These are phyloP conservation scores for Vidua macroura DNA, from an alignment of 2,113 vertebrate species.

Conservation along the genomic window DNA sequence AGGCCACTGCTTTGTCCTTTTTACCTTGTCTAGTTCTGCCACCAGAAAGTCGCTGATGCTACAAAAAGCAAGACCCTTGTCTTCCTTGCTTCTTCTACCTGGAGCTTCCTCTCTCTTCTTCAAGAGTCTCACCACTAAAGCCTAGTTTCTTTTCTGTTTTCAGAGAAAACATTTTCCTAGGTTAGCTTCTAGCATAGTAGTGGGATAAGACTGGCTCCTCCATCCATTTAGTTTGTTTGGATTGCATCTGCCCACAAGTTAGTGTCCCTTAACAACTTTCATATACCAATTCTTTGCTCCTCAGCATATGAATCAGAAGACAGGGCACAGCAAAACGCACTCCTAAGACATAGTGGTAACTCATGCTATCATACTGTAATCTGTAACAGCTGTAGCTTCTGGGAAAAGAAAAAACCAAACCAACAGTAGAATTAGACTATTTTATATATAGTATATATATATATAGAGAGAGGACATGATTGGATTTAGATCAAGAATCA, in stretches of 20 bases:
- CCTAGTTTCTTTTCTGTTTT: neutral
- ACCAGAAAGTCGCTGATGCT: neutral
- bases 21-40: neutral
- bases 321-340: neutral
- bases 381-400: neutral
- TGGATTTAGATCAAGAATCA: neutral
- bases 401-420: neutral
- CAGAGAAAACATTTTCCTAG: neutral
- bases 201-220: neutral
- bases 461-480: neutral
- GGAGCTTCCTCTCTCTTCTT: neutral
- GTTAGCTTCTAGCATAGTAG: neutral
- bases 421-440: neutral
- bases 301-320: neutral
- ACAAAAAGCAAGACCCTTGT: neutral
- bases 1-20: neutral
- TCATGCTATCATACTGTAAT: neutral
- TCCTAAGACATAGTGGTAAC: neutral
- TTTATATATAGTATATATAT: neutral
- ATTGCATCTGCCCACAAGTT: neutral
- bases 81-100: neutral
- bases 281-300: neutral
- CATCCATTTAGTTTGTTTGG: neutral
- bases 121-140: neutral
- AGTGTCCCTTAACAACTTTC: neutral